phyloP scores from a whole-genome alignment of 2,888 invertebrate genomes.

The Rosalia funebris region DNA sequence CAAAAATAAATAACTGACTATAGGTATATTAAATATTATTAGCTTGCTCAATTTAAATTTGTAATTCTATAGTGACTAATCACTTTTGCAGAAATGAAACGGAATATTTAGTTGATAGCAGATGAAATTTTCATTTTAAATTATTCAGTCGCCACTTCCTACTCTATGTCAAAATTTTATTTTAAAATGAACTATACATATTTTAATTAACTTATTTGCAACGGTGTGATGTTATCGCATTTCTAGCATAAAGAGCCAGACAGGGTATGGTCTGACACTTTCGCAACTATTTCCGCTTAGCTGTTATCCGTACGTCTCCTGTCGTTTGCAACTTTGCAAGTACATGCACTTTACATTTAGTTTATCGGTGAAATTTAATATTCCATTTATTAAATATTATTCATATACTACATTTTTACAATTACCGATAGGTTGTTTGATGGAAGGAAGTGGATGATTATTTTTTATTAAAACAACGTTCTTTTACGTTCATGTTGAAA shows the following conservation, averaged over 20 bases:
- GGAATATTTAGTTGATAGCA: background rate
- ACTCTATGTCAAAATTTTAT: conserved; percentile 14
- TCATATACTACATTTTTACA: background rate
- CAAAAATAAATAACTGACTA: too few species aligned
- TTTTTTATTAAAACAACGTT: too few species aligned
- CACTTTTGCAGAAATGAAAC: background rate
- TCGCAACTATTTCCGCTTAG: conserved; percentile 42
- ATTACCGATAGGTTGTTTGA: too few species aligned
- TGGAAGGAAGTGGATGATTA: too few species aligned
- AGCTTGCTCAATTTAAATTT: too few species aligned
- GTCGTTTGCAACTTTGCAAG: conserved; percentile 31
- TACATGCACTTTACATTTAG: conserved; percentile 50
- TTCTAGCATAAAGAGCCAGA: conserved; percentile 35
- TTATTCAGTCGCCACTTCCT: background rate
- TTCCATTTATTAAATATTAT: conserved; percentile 7
- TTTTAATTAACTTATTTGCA: conserved; percentile 38
- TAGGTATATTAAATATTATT: too few species aligned
- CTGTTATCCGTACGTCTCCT: conserved; percentile 38
- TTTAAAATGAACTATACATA: conserved; percentile 31
- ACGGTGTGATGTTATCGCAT: conserved; percentile 40
- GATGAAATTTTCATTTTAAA: conserved; percentile 10
- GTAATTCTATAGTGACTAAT: background rate
- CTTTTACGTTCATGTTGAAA: too few species aligned
- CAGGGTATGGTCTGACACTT: conserved; percentile 45
- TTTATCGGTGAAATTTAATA: conserved; percentile 39